Evolutionary conservation across 64 coral and sea anemone species (phyloP).

Genomic region (Pocillopora damicornis): DNA sequence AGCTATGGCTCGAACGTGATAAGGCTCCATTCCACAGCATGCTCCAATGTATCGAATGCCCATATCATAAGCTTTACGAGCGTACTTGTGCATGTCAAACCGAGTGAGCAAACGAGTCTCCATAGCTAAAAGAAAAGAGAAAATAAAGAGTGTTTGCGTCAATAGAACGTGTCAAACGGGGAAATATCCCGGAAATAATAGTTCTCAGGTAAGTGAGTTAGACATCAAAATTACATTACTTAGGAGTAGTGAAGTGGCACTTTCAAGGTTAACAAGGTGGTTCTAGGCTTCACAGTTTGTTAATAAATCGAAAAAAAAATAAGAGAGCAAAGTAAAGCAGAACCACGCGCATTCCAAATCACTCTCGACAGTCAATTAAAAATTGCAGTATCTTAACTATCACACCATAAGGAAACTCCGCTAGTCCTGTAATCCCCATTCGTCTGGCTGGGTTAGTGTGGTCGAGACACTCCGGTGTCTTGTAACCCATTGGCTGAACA

Average conservation of each 20-base stretch:
- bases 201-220: neutral
- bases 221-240: neutral
- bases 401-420: conserved; percentile 54
- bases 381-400: neutral
- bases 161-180: too few species aligned
- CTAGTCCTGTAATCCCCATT: conserved; percentile 30
- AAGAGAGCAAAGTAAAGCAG: too few species aligned
- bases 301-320: too few species aligned
- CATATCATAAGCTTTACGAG: conserved; percentile 46
- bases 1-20: conserved; percentile 61
- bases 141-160: neutral
- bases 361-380: too few species aligned
- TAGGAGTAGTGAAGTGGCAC: too few species aligned
- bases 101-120: conserved; percentile 47
- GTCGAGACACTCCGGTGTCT: conserved; percentile 32
- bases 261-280: too few species aligned
- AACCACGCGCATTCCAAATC: too few species aligned
- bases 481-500: conserved; percentile 45
- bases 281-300: too few species aligned
- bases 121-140: conserved; percentile 26
- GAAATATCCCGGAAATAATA: neutral
- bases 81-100: conserved; percentile 44
- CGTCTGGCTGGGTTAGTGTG: neutral
- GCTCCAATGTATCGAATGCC: conserved; percentile 55
- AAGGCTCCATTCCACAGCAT: conserved; percentile 59